Evolutionary conservation across 2,113 vertebrate species (phyloP).

Genomic region (Trogon surrucura): DNA sequence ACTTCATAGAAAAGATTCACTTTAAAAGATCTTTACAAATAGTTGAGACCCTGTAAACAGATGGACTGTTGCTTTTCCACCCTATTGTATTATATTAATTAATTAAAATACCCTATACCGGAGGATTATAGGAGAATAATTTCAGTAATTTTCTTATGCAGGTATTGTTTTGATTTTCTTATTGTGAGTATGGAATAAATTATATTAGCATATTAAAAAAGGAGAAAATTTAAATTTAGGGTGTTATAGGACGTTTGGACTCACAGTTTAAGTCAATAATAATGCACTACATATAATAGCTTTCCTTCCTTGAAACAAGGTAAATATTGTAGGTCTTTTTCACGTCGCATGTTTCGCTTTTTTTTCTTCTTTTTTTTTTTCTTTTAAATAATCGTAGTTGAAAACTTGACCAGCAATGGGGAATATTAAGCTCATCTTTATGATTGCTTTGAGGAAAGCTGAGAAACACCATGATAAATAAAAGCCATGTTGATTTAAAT

Average conservation of each 20-base stretch:
- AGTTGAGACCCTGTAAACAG: not conserved
- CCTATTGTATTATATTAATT: not conserved
- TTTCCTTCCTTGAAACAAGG: not conserved
- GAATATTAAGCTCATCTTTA: not conserved
- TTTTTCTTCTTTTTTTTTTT: not conserved
- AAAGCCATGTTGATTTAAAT: constrained; percentile 19
- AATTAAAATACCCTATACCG: not conserved
- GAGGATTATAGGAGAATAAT: not conserved
- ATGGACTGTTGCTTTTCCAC: not conserved
- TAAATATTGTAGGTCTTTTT: not conserved
- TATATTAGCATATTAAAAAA: not conserved
- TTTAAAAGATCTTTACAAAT: not conserved
- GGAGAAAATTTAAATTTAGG: not conserved
- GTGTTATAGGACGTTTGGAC: not conserved
- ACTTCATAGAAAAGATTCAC: not conserved
- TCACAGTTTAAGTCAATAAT: not conserved
- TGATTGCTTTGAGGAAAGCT: not conserved
- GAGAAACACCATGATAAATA: not conserved
- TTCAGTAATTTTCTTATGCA: not conserved
- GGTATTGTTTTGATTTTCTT: not conserved
- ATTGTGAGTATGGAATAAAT: not conserved
- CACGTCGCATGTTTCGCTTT: not conserved
- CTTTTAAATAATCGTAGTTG: not conserved
- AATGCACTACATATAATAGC: not conserved
- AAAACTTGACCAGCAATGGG: not conserved